phyloP scores from a whole-genome alignment of 1,140 invertebrate species.

The Drosophila burlai region DNA sequence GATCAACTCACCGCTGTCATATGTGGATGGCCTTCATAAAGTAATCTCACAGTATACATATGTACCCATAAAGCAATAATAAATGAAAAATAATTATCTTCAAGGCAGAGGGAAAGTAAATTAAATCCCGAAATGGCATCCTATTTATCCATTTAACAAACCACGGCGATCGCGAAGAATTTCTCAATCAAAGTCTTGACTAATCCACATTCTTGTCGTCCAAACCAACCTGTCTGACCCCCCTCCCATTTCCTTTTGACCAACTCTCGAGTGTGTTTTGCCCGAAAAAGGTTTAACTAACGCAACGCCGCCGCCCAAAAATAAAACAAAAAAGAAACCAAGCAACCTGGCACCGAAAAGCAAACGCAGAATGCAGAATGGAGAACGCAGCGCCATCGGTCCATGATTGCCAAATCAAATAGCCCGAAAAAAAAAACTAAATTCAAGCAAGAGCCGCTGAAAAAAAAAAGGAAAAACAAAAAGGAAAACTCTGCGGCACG shows the following conservation, averaged over 20 bases:
- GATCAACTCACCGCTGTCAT: conserved; percentile 29
- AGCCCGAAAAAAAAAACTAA: conserved; percentile 63
- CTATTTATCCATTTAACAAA: conserved; percentile 32
- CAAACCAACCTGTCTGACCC: conserved; percentile 40
- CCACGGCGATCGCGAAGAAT: conserved; percentile 24
- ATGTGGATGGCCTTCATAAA: conserved; percentile 33
- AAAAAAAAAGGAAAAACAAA: conserved; percentile 27
- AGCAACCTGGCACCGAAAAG: conserved; percentile 51
- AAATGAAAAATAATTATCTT: conserved; percentile 22
- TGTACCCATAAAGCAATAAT: too few relatives aligned
- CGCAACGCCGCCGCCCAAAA: conserved; percentile 72
- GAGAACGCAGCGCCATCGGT: conserved; percentile 61
- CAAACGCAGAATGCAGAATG: conserved; percentile 67
- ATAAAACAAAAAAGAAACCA: conserved; percentile 30
- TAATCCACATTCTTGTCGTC: conserved; percentile 55
- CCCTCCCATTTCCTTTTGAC: conserved; percentile 45
- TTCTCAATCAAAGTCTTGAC: conserved; percentile 50
- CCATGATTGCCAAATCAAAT: conserved; percentile 82
- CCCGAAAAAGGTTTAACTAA: conserved; percentile 73
- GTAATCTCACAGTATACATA: background rate
- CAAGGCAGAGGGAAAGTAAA: conserved; percentile 30
- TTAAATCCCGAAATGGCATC: conserved; percentile 31
- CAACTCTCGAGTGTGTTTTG: conserved; percentile 58
- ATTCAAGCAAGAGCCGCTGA: conserved; percentile 12
- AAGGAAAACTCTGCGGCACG: conserved; percentile 77